A percentile compares a stretch with the other conserved stretches of the same genome.
phyloP scores from a whole-genome alignment of 53 echinoderm and acorn worm genomes.

The Mesocentrotus franciscanus region DNA sequence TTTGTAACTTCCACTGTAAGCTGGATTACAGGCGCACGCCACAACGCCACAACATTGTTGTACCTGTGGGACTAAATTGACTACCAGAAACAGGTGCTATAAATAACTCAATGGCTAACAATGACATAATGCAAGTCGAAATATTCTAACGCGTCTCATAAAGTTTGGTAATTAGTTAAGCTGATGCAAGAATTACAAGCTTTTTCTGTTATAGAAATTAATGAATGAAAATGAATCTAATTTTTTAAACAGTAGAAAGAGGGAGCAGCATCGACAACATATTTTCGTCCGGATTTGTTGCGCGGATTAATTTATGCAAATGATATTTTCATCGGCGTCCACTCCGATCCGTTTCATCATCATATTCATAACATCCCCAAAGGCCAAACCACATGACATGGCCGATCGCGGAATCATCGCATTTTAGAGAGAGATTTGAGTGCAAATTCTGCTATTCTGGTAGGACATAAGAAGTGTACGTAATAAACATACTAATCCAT shows the following conservation, averaged over 20 bases:
- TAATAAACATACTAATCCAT: no score
- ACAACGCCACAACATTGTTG: no score
- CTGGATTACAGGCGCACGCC: no score
- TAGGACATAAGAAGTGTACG: no score
- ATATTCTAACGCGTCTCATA: not conserved
- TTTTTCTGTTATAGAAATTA: not conserved
- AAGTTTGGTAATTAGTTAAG: not conserved
- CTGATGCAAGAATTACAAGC: no score
- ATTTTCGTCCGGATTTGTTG: not conserved
- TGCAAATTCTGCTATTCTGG: no score
- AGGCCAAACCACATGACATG: not conserved
- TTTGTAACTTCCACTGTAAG: no score
- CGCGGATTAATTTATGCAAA: conserved; percentile 14
- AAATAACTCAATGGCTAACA: not conserved
- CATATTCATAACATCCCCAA: not conserved
- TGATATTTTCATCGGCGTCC: not conserved
- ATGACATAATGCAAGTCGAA: not conserved
- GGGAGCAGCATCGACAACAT: no score
- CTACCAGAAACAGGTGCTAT: not conserved
- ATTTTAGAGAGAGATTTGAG: no score
- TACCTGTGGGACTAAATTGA: not conserved
- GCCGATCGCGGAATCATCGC: not conserved
- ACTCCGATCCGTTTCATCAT: no score
- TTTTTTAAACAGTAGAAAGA: not conserved
- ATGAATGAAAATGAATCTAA: not conserved